Evolutionary conservation across 2,888 invertebrate genomes (phyloP), one percentile per base, ranked within the genome.

Genomic region (Leucophora obtusa): DNA sequence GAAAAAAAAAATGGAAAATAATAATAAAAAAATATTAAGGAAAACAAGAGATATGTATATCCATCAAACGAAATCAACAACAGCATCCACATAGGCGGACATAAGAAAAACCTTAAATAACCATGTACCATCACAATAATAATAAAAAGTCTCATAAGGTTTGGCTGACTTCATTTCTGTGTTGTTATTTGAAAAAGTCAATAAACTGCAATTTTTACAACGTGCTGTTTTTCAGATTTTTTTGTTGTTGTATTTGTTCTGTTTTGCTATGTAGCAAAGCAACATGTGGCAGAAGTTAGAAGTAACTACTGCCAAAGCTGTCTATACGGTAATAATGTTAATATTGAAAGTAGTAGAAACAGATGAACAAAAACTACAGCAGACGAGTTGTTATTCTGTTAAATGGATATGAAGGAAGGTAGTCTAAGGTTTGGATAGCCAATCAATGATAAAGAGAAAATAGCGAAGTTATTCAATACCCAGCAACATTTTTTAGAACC

Each of bases 141-240:
- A 65, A 74, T 18, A 74, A 59, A 38, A 43, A 59, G 53, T 77
- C 80, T 81, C 73, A 69, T 65, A 73, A 77, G 73, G 72, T 76
- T 81, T 70, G 53, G 54, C 65, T 73, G 69, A 69, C 18, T 80
- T 73, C 54, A 59, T 58, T 69, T 66, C 71, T 71, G 63, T 69
- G 71, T 73, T 69, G 63, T 68, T 71, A 33, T 62, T 71, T 54
- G 21, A 69, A 73, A 81, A 73, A 81, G 80, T 77, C 76, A 81
- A 81, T 77, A 77, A 81, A 81, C 80, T 81, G 80, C 80, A 81
- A 80, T 58, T 66, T 71, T 69, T 69, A 54, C 72, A 81, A 77
- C 77, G 77, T 81, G 80, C 76, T 65, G 68, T 76, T 72, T 60
- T 65, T 60, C 33, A 17, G 24, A 50, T 43, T 76, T 53, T 43